Evolutionary conservation across 2,888 invertebrate species (phyloP).

Genomic region (Smittia aterrima): DNA sequence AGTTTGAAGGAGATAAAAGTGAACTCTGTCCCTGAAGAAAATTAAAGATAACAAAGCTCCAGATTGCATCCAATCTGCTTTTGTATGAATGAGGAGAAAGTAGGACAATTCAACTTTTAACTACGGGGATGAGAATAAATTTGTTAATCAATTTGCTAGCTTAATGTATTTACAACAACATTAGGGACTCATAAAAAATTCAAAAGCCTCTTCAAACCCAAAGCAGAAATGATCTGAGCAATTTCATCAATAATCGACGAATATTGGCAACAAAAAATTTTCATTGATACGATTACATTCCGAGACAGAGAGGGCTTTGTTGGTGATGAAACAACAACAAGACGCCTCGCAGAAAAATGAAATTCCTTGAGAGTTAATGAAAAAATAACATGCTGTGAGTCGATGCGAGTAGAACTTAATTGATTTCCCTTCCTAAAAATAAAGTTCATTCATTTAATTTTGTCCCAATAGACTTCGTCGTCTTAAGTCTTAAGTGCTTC

Average conservation of each 20-base stretch:
- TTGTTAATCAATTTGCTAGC: neutral
- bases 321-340: constrained; percentile 2
- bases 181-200: neutral
- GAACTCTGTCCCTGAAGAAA: neutral
- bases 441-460: constrained; percentile 16
- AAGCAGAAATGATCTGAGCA: neutral
- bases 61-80: constrained; percentile 13
- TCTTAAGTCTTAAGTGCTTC: constrained; percentile 25
- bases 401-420: neutral
- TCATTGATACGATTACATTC: constrained; percentile 3
- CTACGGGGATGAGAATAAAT: neutral
- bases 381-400: constrained; percentile 33
- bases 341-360: neutral
- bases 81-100: neutral
- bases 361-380: constrained; percentile 30
- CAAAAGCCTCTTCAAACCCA: neutral
- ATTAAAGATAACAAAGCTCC: neutral
- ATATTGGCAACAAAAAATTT: neutral
- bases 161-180: neutral
- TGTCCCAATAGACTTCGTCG: neutral
- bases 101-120: no score
- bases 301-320: neutral
- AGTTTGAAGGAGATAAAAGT: neutral
- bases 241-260: neutral
- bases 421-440: neutral